Evolutionary conservation across 1,140 invertebrate genomes (phyloP).

Genomic region (Zaprionus inermis): DNA sequence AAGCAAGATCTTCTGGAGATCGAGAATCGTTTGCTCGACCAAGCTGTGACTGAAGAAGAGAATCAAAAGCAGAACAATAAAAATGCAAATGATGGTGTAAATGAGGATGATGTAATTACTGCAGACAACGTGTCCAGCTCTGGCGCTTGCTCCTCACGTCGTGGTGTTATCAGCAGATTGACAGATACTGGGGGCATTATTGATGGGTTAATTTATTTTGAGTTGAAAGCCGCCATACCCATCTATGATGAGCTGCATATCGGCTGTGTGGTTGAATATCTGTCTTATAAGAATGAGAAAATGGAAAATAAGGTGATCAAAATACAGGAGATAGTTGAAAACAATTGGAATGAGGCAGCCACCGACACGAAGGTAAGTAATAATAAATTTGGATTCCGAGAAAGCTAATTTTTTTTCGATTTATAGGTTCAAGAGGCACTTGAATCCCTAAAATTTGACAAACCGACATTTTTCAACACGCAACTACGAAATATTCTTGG

Average conservation of each 20-base stretch:
- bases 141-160: constrained; percentile 29
- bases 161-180: constrained; percentile 60
- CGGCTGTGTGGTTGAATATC: constrained; percentile 60
- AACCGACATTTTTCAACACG: constrained; percentile 82
- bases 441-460: constrained; percentile 52
- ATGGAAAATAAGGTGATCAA: constrained; percentile 49
- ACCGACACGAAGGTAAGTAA: constrained; percentile 11
- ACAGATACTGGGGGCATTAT: constrained; percentile 48
- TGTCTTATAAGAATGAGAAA: constrained; percentile 30
- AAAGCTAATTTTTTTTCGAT: neutral
- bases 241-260: constrained; percentile 44
- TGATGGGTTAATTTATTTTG: constrained; percentile 47
- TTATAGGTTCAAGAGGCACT: constrained; percentile 24
- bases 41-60: constrained; percentile 22
- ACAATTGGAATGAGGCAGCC: constrained; percentile 49
- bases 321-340: constrained; percentile 50
- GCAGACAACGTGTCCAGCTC: neutral
- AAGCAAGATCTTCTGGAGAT: constrained; percentile 61
- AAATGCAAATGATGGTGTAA: constrained; percentile 11
- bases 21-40: constrained; percentile 65
- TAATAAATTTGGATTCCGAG: neutral
- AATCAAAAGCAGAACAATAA: neutral
- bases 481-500: constrained; percentile 85
- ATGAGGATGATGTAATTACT: neutral
- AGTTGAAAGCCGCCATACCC: constrained; percentile 16